These are phyloP conservation scores for Acipenser oxyrinchus DNA, from an alignment of 2,797 vertebrate genomes.

Conservation along the genomic window DNA sequence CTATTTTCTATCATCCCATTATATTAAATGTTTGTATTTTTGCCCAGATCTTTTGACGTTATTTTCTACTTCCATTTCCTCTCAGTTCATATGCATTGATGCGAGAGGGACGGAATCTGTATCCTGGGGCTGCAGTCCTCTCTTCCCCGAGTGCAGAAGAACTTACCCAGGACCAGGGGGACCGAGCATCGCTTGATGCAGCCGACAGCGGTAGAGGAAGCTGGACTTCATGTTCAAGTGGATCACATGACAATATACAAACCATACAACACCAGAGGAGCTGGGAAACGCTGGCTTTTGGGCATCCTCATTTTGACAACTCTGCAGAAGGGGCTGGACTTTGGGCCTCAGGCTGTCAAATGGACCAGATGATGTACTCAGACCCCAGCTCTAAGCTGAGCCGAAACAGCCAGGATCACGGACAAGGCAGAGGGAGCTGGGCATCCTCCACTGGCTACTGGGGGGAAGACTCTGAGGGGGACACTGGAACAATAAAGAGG, in stretches of 20 bases:
- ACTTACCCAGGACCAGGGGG: slow-evolving; percentile 91
- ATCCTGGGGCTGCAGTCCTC: slow-evolving; percentile 74
- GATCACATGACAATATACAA: slow-evolving; percentile 97
- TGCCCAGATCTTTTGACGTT: not conserved
- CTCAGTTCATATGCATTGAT: slow-evolving; percentile 79
- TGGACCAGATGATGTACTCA: slow-evolving; percentile 63
- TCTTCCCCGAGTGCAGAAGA: slow-evolving; percentile 94
- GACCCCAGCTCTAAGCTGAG: slow-evolving; percentile 64
- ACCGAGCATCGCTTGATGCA: slow-evolving; percentile 87
- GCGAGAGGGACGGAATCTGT: slow-evolving; percentile 83
- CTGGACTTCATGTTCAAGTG: slow-evolving; percentile 97
- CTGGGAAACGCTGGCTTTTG: slow-evolving; percentile 88
- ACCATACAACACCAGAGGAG: slow-evolving; percentile 94
- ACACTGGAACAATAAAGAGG: slow-evolving; percentile 94
- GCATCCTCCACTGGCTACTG: slow-evolving; percentile 85
- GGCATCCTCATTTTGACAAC: slow-evolving; percentile 62
- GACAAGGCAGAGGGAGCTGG: slow-evolving; percentile 91
- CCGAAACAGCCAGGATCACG: slow-evolving; percentile 63
- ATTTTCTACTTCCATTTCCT: not conserved
- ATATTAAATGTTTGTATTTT: not conserved
- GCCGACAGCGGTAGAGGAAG: slow-evolving; percentile 95
- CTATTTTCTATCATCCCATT: slow-evolving; percentile 12
- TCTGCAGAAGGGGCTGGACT: slow-evolving; percentile 55
- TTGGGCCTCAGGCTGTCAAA: slow-evolving; percentile 54
- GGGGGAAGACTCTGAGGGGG: slow-evolving; percentile 95